Evolutionary conservation across 2,888 invertebrate genomes (phyloP), one percentile per base, ranked within the genome.

Genomic region (Bhutanitis thaidina): DNA sequence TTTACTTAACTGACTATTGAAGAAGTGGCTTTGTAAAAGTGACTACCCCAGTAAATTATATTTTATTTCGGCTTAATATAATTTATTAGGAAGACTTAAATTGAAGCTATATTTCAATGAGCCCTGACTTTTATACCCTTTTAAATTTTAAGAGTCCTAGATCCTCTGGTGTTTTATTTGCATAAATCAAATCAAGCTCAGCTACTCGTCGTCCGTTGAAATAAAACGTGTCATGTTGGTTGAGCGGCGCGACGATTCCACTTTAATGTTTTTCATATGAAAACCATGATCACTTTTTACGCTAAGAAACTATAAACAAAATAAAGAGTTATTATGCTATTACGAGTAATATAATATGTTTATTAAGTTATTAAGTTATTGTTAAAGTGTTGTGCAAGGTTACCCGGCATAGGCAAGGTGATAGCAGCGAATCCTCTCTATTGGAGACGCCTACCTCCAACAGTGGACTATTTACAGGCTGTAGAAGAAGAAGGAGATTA

Each of bases 81-180:
- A 48, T 48, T 48, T 27, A 41, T 35, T 41, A 48, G 12, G 13
- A 29, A 25, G 12, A 7, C 29, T 12, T 39, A 46, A 46, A 39
- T 29, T 48, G 48, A 48, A 34, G 27, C 29, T 40, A 48, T 48
- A 35, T 41, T 48, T 41, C 41, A 48, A 36, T 48, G n/a, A 16
- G 10, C 9, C 36, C 35, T 36, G 29, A 35, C 35, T 41, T 35
- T 7, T 40, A 48, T 27, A 41, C 16, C 35, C 32, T 34, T 41
- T 16, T 5, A 34, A 40, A 36, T 44, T 25, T 14, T n/a, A 44
- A 45, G 35, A 35, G 20, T 30, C 38, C 38, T 30, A 37, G 20
- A 37, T 27, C 15, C 3, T 14, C 32, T 7, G 34, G 32, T 10
- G 25, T 32, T 40, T 7, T 27, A 25, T 48, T 40, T 48, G 27